Evolutionary conservation across 2,113 vertebrate species (phyloP), one percentile per base, ranked within the genome.

Genomic region (Hemibagrus wyckioides): DNA sequence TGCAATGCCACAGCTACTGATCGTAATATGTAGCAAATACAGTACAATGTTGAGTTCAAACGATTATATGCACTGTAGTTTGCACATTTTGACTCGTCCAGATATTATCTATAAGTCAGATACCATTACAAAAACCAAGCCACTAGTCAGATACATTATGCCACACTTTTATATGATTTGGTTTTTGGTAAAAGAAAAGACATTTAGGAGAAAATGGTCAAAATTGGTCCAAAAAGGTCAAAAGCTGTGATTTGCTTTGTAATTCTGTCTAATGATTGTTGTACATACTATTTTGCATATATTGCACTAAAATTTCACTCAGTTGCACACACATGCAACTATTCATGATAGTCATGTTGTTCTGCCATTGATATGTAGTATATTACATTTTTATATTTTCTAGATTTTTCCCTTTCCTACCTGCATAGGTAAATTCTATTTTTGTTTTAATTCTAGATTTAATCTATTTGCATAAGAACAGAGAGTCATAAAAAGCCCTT

Each of bases 11-110:
- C 21, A 61, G 23, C 80, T 86, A 83, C 86, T 61, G 19, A 41
- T 82, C 48, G 21, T 85, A 84, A 86, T 83, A 54, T 71, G 33
- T 82, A 87, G 76, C 67, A 85, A 77, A 69, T 82, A 82, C 61
- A 36, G 36, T 69, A 50, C 48, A 54, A 30, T 52, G 77, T 39
- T 69, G 61, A 84, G 39, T 23, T 86, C 17, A 67, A 77, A 86
- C 67, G 19, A 86, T 84, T n/a, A 77, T 65, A 71, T 84, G 82
- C 54, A 80, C 71, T 65, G 41, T 23, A 7, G 41, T n/a, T 73
- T 54, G n/a, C 25, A 80, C 39, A 61, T 48, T 77, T 36, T 50
- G 57, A 56, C 73, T 41, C 79, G 30, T 48, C 65, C 28, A 48
- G 80, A 28, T 50, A 71, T 59, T 57, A 77, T 75, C 15, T 59